These are phyloP conservation scores for Pagrus major DNA, from an alignment of 2,113 vertebrate species.

Conservation along the genomic window DNA sequence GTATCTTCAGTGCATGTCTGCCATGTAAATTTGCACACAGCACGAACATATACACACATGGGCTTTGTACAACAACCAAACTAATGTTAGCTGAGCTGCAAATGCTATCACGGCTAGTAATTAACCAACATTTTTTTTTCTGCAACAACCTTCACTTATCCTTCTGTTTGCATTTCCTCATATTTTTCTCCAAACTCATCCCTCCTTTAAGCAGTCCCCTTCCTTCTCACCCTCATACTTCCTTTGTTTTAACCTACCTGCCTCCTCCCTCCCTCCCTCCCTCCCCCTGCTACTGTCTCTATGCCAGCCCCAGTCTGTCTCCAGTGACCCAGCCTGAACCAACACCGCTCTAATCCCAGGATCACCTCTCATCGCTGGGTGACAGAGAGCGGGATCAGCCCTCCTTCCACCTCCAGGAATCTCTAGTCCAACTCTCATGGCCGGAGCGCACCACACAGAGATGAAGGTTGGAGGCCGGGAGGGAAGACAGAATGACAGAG, in stretches of 20 bases:
- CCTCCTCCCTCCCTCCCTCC: not conserved
- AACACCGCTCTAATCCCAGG: slow-evolving; percentile 76
- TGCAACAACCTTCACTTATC: not conserved
- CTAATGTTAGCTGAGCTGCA: too few species aligned
- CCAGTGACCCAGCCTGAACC: slow-evolving; percentile 73
- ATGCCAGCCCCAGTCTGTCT: slow-evolving; percentile 77
- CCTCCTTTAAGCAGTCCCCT: not conserved
- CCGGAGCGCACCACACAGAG: slow-evolving; percentile 11
- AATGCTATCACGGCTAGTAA: too few species aligned
- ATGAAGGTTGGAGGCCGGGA: not conserved
- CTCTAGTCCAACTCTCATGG: slow-evolving; percentile 42
- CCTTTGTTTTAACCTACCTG: not conserved
- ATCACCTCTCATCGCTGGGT: slow-evolving; percentile 67
- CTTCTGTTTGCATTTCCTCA: not conserved
- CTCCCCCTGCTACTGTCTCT: slow-evolving; percentile 47
- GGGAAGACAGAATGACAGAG: slow-evolving; percentile 3
- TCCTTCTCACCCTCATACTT: not conserved
- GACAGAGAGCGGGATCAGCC: slow-evolving; percentile 60
- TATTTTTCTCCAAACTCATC: not conserved
- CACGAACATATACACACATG: too few species aligned
- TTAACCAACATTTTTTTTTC: too few species aligned
- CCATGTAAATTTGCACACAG: too few species aligned
- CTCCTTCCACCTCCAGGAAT: slow-evolving; percentile 57
- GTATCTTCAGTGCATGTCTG: too few species aligned
- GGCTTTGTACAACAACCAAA: too few species aligned